Conservation (phyloP, 2,888 invertebrate species). For the Drosophila nigritarsus region DNA sequence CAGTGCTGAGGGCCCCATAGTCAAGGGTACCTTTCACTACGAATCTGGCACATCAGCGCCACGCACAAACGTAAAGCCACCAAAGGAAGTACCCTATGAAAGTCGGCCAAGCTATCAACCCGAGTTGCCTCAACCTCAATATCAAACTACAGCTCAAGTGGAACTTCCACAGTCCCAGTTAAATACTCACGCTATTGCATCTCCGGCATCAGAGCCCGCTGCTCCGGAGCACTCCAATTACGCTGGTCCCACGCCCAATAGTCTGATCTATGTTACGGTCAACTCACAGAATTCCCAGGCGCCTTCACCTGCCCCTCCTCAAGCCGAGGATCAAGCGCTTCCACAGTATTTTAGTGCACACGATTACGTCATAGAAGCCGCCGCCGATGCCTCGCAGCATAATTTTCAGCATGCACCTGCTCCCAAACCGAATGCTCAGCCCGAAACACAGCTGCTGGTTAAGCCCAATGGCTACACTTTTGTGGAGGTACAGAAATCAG, state of each 20-base stretch:
- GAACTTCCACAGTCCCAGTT: constrained; percentile 27
- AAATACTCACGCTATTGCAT: constrained; percentile 61
- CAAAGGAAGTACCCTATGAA: constrained; percentile 33
- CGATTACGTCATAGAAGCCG: constrained; percentile 74
- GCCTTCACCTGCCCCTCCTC: constrained; percentile 6
- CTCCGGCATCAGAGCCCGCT: constrained; percentile 8
- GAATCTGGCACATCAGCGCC: constrained; percentile 56
- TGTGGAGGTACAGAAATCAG: constrained; percentile 89
- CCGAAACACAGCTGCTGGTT: constrained; percentile 26
- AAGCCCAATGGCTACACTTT: constrained; percentile 86
- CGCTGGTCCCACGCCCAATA: constrained; percentile 49
- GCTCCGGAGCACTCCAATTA: constrained; percentile 35
- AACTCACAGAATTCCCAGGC: constrained; percentile 47
- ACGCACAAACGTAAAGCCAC: constrained; percentile 16
- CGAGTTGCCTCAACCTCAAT: constrained; percentile 30
- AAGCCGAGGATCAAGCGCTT: constrained; percentile 14
- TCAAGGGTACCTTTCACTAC: constrained; percentile 77
- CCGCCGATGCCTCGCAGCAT: constrained; percentile 54
- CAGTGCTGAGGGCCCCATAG: constrained; percentile 50
- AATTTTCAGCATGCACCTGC: constrained; percentile 47
- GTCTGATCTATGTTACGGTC: constrained; percentile 72
- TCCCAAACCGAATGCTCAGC: constrained; percentile 6
- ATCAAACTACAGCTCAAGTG: constrained; percentile 14
- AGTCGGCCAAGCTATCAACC: constrained; percentile 58
- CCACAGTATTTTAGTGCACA: constrained; percentile 64